phyloP scores from a whole-genome alignment of 2,888 invertebrate genomes.

The Petrolisthes cinctipes region DNA sequence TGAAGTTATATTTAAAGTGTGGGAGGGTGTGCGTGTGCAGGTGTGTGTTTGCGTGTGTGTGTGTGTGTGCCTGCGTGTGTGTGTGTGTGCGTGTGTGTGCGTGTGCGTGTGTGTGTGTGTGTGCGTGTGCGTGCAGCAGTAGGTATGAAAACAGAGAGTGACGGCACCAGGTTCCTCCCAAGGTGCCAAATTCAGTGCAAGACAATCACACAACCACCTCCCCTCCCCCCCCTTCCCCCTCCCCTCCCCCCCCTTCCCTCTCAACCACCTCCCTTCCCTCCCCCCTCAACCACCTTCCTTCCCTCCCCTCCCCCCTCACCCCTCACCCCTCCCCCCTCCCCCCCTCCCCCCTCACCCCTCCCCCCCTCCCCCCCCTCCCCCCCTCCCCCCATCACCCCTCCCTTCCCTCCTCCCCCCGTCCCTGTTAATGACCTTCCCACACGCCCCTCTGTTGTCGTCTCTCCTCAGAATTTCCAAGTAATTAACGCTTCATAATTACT shows the following conservation, averaged over 20 bases:
- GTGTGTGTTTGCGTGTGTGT: too few species aligned
- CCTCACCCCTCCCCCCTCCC: not conserved
- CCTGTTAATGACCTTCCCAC: constrained; percentile 25
- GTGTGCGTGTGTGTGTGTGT: constrained; percentile 13
- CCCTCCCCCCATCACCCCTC: not conserved
- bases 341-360: not conserved
- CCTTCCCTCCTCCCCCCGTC: too few species aligned
- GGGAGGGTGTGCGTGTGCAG: too few species aligned
- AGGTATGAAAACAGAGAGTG: too few species aligned
- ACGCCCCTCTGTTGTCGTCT: constrained; percentile 9
- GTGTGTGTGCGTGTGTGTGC: not conserved
- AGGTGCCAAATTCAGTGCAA: too few species aligned
- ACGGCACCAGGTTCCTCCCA: too few species aligned
- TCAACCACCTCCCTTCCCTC: not conserved
- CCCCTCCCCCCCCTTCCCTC: not conserved
- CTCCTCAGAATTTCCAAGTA: not conserved
- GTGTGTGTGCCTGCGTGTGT: too few species aligned
- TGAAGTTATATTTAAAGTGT: too few species aligned
- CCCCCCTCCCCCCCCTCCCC: not conserved
- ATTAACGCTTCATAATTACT: constrained; percentile 31
- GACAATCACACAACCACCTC: too few species aligned
- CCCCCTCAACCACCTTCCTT: not conserved
- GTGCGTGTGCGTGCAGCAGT: not conserved
- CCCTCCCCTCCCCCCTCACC: not conserved
- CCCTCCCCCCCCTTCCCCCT: too few species aligned